Base-by-base conservation (phyloP, 2,888 invertebrate species). In the Drosophila mettleri region DNA sequence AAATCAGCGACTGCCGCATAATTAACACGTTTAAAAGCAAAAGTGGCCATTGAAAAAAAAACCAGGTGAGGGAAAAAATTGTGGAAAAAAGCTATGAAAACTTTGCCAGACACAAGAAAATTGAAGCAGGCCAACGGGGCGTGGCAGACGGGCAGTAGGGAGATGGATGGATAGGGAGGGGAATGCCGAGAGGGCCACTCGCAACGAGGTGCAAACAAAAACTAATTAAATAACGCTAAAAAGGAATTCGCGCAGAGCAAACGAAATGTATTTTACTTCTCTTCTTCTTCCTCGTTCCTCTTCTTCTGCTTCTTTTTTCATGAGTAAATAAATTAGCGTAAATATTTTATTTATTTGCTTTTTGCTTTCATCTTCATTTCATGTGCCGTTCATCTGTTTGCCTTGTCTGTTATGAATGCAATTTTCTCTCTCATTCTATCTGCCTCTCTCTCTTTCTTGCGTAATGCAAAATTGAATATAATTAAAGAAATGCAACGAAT, bases 281-380 rank as follows among this genome's bases (percentile, higher is more conserved):
- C 33, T 22, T 48, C 48, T 33, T 18, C 46, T 18, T 29, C 16
- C 33, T 22, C 33, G 31, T 33, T 18, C 46, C 14, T 29, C 16
- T 6, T 9, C 27, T 5, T 7, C 10, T 38, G 2, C 14, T 38
- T 20, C n/a, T 22, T 82, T 69, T 64, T 51, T 66, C 62, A 64
- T 52, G 58, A 60, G 68, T 71, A 73, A 82, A 69, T 65, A 68
- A 73, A 84, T 82, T 69, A 69, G 71, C 85, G 85, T 79, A 79
- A 73, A 74, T 69, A 74, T 74, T 79, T 87, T 79, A 67, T 82
- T 82, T 68, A 72, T 66, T 68, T 69, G 57, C 60, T 39, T 62
- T 64, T 46, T 60, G 45, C 54, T 60, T 51, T 51, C 58, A 43
- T 62, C 24, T 45, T 66, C 43, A 43, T 33, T 45, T 41, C 58